Evolutionary conservation across 2,888 invertebrate species (phyloP).

Genomic region (Chydorus sphaericus): DNA sequence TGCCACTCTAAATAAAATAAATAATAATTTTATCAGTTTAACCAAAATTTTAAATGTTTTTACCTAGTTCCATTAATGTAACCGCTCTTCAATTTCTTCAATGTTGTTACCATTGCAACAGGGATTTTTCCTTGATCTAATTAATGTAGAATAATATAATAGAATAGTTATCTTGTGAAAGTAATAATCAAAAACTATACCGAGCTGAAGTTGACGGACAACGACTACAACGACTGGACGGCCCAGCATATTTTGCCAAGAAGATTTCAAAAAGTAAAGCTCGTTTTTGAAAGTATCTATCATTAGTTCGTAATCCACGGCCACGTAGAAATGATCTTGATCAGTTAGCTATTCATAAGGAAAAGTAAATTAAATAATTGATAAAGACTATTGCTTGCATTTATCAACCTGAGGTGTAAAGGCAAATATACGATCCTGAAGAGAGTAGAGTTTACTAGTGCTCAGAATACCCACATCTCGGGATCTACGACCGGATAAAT

Average conservation of each 20-base stretch:
- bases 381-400: neutral
- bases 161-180: neutral
- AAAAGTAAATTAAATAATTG: neutral
- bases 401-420: slow-evolving; percentile 94
- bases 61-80: slow-evolving; percentile 91
- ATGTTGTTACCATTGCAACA: slow-evolving; percentile 87
- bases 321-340: slow-evolving; percentile 93
- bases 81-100: slow-evolving; percentile 95
- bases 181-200: slow-evolving; percentile 36
- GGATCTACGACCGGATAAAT: slow-evolving; percentile 85
- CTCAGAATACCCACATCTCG: slow-evolving; percentile 93
- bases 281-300: slow-evolving; percentile 94
- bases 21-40: neutral
- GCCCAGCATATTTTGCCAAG: slow-evolving; percentile 96
- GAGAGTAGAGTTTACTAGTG: slow-evolving; percentile 91
- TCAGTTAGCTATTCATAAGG: slow-evolving; percentile 69
- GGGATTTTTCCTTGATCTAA: slow-evolving; percentile 84
- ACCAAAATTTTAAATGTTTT: neutral
- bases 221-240: slow-evolving; percentile 86
- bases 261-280: slow-evolving; percentile 93
- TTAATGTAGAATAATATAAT: neutral
- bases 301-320: slow-evolving; percentile 94
- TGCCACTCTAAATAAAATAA: slow-evolving; percentile 69
- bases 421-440: slow-evolving; percentile 90
- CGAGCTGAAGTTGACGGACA: slow-evolving; percentile 75